Evolutionary conservation across 2,113 vertebrate genomes (phyloP), one percentile per base, ranked within the genome.

Genomic region (Amphilophus citrinellus): DNA sequence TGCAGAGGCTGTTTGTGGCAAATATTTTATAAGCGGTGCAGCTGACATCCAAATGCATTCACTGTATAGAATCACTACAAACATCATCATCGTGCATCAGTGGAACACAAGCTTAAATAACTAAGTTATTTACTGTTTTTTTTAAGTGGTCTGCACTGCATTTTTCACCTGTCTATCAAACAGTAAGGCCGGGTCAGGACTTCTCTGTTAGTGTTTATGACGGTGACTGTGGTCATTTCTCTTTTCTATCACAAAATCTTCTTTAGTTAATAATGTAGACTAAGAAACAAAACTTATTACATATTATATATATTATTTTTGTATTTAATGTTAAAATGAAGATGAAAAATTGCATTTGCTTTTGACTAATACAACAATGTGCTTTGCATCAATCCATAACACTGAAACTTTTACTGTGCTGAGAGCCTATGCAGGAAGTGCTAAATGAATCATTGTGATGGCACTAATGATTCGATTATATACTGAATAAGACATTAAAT

Each of bases 121-220:
- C 39, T 0, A 18, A 68, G 42, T 22, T 1, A 68, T 42, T 84
- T 77, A 60, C 76, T 77, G 53, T 60, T 68, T 42, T 80, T 75
- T 35, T 32, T 76, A 79, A 80, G 17, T 50, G 58, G 59, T 71
- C 71, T 30, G 63, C 61, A 5, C 71, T 37, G 63, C 61, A 5
- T 83, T 63, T 58, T 47, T 86, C 42, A 61, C 42, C 37, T 79
- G 82, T 88, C 89, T 84, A 57, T 92, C 85, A 92, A 87, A 73
- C 82, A 42, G 30, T 24, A 30, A 13, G 71, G 22, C 68, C 58
- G 5, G 68, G 77, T 65, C 59, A 15, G 22, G 22, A 82, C 27
- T 20, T 88, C 1, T 71, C 82, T 56, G 65, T 39, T 68, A 20
- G 60, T 76, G 17, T 50, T 62, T 62, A 75, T 79, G 79, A 61